A percentile compares a stretch with the other conserved stretches of the same genome.
phyloP scores from a whole-genome alignment of 2,888 invertebrate genomes.

The Hirtodrosophila alboralis region DNA sequence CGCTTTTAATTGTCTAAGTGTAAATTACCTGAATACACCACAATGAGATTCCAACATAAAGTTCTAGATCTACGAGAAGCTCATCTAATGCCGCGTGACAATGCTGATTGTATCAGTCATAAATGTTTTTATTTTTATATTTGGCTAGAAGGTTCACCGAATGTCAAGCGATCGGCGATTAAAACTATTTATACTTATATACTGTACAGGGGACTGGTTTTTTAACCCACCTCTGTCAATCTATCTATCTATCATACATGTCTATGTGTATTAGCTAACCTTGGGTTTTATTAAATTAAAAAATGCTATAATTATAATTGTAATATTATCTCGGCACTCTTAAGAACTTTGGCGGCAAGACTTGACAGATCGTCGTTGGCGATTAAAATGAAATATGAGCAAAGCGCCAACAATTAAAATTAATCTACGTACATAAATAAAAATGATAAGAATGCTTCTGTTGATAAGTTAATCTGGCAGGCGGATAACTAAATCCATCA shows the following conservation, averaged over 20 bases:
- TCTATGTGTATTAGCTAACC: slow-evolving; percentile 44
- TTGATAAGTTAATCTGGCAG: slow-evolving; percentile 20
- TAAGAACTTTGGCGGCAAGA: slow-evolving; percentile 44
- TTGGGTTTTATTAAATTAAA: slow-evolving; percentile 61
- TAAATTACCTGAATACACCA: slow-evolving; percentile 43
- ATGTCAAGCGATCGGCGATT: slow-evolving; percentile 29
- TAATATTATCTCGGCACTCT: slow-evolving; percentile 39
- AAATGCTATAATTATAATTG: slow-evolving; percentile 57
- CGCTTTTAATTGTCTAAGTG: slow-evolving; percentile 17
- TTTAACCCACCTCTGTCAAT: too few species aligned
- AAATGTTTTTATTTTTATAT: neutral
- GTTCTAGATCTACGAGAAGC: slow-evolving; percentile 13
- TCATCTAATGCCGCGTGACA: slow-evolving; percentile 42
- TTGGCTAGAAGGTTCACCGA: slow-evolving; percentile 25
- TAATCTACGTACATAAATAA: slow-evolving; percentile 3
- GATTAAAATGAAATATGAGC: slow-evolving; percentile 9
- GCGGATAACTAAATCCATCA: slow-evolving; percentile 24
- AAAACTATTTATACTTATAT: too few species aligned
- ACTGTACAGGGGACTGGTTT: too few species aligned
- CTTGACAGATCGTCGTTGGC: slow-evolving; percentile 23
- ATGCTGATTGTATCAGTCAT: slow-evolving; percentile 1
- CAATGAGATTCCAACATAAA: slow-evolving; percentile 19
- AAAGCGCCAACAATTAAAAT: neutral
- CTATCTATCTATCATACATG: too few species aligned
- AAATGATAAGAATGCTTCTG: slow-evolving; percentile 12